Base-by-base conservation (phyloP, 1,140 invertebrate species). In the Aleiodes sp. region DNA sequence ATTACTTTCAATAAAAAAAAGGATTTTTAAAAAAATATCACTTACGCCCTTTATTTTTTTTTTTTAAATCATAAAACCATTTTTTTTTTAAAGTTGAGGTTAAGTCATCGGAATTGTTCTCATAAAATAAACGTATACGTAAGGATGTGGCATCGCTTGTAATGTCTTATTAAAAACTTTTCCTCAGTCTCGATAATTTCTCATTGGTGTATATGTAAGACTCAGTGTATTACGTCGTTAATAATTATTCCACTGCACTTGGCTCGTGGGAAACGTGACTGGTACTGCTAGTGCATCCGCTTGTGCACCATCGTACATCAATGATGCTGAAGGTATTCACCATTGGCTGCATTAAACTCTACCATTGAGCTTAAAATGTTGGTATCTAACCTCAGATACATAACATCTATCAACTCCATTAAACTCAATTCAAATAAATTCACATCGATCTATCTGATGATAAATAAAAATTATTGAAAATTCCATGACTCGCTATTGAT, bases 161-260 rank as follows among this genome's bases (percentile, higher is more conserved):
- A 60, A 9, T 33, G 57, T 16, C 39, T 43, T 16, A 43, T 6
- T 43, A 43, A 43, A 43, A 14, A n/a, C 39, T 43, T 29, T 59
- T 59, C 57, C 28, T 60, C 28, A 10, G 29, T 33, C 28, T 19
- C 57, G 14, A 33, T 60, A 24, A 33, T 60, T 19, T 31, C 28
- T 31, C 24, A 28, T 28, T 43, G n/a, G 39, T 6, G 39, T 59
- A n/a, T 28, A 59, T 24, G 26, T 9, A 9, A 37, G 41, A 43
- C n/a, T 19, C 41, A 37, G 60, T 24, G 31, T 63, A 63, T 63
- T 63, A 63, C 60, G 60, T 63, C 60, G 60, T 19, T 63, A 63
- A 63, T 63, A 63, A 63, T 63, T 63, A 63, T 63, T 63, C 60
- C 60, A 39, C 37, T 63, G 60, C 60, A 63, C 60, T 63, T 63